These are phyloP conservation scores for Listronotus bonariensis DNA, from an alignment of 1,140 invertebrate species.

Conservation along the genomic window DNA sequence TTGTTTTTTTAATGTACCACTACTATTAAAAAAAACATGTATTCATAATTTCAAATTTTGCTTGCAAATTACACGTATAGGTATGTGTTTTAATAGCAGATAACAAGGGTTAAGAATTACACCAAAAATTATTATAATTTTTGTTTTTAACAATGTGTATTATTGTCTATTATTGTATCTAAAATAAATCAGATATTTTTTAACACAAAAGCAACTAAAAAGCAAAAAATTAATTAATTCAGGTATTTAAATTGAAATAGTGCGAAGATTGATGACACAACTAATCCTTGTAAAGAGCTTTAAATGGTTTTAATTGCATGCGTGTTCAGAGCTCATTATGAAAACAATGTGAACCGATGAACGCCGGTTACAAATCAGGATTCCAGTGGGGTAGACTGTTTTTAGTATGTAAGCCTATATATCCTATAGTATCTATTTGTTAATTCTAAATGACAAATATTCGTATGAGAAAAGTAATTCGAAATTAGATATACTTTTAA, in stretches of 20 bases:
- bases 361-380: constrained; percentile 29
- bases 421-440: too few relatives aligned
- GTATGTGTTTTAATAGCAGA: too few relatives aligned
- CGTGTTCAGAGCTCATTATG: constrained; percentile 32
- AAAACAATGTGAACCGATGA: constrained; percentile 22
- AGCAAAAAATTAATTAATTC: constrained; percentile 30
- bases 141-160: background rate
- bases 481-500: too few relatives aligned
- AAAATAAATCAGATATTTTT: background rate
- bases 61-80: too few relatives aligned
- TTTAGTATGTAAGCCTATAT: too few relatives aligned
- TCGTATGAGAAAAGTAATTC: too few relatives aligned
- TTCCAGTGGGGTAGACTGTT: constrained; percentile 7
- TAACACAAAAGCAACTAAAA: constrained; percentile 8
- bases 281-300: constrained; percentile 35
- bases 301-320: constrained; percentile 37
- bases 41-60: too few relatives aligned
- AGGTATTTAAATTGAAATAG: constrained; percentile 24
- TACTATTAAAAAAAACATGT: too few relatives aligned
- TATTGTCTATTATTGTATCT: background rate
- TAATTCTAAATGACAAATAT: too few relatives aligned
- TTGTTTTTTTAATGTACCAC: too few relatives aligned
- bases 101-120: too few relatives aligned
- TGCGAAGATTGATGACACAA: constrained; percentile 31
- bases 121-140: too few relatives aligned